phyloP scores from a whole-genome alignment of 2,888 invertebrate species.

The Drosophila nr. medialis region DNA sequence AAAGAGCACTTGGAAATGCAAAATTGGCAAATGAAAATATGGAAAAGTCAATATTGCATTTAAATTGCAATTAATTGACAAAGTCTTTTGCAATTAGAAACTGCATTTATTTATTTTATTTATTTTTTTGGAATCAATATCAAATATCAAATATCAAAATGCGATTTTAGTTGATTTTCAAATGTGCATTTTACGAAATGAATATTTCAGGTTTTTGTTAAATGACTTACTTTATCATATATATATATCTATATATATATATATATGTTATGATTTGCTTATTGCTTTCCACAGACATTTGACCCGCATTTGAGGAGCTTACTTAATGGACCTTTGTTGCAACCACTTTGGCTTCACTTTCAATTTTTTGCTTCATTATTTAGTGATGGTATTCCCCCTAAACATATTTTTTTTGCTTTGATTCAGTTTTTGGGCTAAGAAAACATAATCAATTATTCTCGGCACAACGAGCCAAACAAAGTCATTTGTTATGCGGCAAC shows the following conservation, averaged over 20 bases:
- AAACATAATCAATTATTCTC: conserved; percentile 63
- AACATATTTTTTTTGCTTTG: conserved; percentile 1
- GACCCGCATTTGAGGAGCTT: neutral
- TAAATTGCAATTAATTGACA: conserved; percentile 3
- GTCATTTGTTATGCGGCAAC: conserved; percentile 69
- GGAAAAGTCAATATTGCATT: conserved; percentile 18
- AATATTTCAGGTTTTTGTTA: neutral
- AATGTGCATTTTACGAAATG: neutral
- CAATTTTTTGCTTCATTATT: neutral
- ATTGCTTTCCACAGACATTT: neutral
- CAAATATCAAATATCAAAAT: neutral
- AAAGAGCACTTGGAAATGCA: conserved; percentile 14
- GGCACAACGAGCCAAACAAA: conserved; percentile 62
- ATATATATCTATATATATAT: no score
- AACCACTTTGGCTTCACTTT: neutral
- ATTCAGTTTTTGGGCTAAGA: conserved; percentile 22
- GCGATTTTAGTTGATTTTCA: neutral
- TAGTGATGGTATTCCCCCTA: neutral
- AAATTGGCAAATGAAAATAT: conserved; percentile 2
- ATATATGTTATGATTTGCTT: neutral
- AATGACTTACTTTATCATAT: no score
- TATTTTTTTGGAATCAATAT: neutral
- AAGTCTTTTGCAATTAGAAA: neutral
- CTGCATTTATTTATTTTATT: neutral
- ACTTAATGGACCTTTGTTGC: neutral